phyloP scores from a whole-genome alignment of 2,113 vertebrate genomes.

The Pimephales promelas region DNA sequence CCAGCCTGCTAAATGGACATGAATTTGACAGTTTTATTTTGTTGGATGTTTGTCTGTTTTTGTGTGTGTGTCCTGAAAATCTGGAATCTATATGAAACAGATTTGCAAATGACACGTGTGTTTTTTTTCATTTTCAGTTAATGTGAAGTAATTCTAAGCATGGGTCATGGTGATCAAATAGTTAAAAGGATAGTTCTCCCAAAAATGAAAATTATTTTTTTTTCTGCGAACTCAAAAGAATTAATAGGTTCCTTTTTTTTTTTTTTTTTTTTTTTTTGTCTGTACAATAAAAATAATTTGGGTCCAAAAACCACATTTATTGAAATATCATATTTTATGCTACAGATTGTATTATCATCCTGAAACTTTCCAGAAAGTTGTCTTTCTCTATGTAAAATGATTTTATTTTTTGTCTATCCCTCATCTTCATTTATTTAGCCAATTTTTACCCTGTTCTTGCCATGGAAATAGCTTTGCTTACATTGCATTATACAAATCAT shows the following conservation, averaged over 20 bases:
- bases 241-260: too few species aligned
- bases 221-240: too few species aligned
- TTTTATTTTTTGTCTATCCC: background rate
- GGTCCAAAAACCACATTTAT: too few species aligned
- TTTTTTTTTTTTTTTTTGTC: too few species aligned
- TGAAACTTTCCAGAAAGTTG: too few species aligned
- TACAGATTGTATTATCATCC: too few species aligned
- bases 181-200: too few species aligned
- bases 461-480: background rate
- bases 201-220: too few species aligned
- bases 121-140: background rate
- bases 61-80: conserved; percentile 14
- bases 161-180: background rate
- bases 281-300: too few species aligned
- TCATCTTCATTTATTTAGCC: background rate
- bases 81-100: background rate
- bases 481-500: background rate
- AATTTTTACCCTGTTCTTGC: background rate
- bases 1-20: conserved; percentile 55
- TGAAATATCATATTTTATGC: too few species aligned
- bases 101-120: background rate
- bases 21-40: conserved; percentile 38
- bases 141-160: background rate
- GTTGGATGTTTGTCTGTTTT: conserved; percentile 32
- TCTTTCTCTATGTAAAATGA: background rate